Percentiles rank a stretch among this genome's conserved stretches.
These are phyloP conservation scores for Thrips palmi DNA, from an alignment of 1,140 invertebrate genomes.

Conservation along the genomic window DNA sequence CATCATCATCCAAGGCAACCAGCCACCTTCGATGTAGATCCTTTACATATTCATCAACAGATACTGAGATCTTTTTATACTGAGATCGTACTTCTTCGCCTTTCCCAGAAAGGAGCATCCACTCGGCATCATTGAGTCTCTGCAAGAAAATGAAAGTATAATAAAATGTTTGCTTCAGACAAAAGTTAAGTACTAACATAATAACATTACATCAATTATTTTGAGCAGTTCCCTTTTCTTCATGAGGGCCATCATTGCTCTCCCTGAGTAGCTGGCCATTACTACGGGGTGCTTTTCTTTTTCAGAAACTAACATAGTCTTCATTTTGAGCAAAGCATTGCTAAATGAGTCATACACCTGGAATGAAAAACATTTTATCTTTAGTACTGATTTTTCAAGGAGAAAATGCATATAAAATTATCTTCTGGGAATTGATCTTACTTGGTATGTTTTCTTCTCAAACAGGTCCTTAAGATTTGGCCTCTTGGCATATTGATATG, in stretches of 20 bases:
- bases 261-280: conserved; percentile 48
- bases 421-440: conserved; percentile 17
- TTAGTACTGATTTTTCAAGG: background rate
- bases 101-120: conserved; percentile 45
- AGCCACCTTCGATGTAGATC: conserved; percentile 45
- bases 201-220: conserved; percentile 11
- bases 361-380: conserved; percentile 25
- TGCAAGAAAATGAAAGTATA: conserved; percentile 19
- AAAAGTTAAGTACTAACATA: background rate
- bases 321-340: conserved; percentile 52
- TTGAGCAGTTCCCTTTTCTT: conserved; percentile 35
- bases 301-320: conserved; percentile 45
- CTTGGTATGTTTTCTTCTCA: conserved; percentile 36
- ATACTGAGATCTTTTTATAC: conserved; percentile 38
- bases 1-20: conserved; percentile 32
- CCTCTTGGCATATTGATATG: conserved; percentile 47
- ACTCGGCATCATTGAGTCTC: conserved; percentile 45
- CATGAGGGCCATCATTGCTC: conserved; percentile 38
- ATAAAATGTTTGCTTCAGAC: conserved; percentile 1
- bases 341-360: conserved; percentile 58
- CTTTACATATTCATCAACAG: conserved; percentile 41
- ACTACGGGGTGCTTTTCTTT: conserved; percentile 37
- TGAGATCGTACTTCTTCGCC: conserved; percentile 49
- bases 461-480: conserved; percentile 40
- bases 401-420: background rate